Conservation (phyloP, 1,140 invertebrate genomes). For the Drosophila truncata region DNA sequence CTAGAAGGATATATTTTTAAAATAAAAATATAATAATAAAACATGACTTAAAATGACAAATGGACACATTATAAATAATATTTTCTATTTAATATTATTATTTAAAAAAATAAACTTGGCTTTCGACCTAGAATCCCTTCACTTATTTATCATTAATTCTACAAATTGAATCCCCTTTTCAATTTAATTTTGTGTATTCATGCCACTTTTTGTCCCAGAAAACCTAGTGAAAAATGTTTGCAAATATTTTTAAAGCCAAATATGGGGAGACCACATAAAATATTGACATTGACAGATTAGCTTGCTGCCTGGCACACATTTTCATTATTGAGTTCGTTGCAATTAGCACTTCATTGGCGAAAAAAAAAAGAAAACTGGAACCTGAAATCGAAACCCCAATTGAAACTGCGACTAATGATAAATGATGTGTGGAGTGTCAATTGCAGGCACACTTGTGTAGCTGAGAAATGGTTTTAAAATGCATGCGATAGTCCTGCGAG, state of each 20-base stretch:
- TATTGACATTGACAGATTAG: slow-evolving; percentile 48
- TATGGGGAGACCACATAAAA: slow-evolving; percentile 8
- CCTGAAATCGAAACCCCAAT: slow-evolving; percentile 30
- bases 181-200: slow-evolving; percentile 2
- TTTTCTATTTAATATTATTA: no score
- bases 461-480: slow-evolving; percentile 35
- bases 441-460: neutral
- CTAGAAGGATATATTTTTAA: no score
- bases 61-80: no score
- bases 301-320: slow-evolving; percentile 2
- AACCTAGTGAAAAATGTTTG: slow-evolving; percentile 11
- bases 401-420: slow-evolving; percentile 19
- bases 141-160: neutral
- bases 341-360: slow-evolving; percentile 27
- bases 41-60: no score
- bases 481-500: neutral
- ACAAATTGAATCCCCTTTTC: neutral
- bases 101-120: no score
- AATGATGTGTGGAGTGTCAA: slow-evolving; percentile 34
- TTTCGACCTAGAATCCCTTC: neutral
- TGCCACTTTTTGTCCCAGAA: neutral
- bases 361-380: neutral
- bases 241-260: slow-evolving; percentile 31
- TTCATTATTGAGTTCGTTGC: slow-evolving; percentile 16
- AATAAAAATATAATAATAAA: no score